Percentiles rank a stretch among this genome's conserved stretches.
Evolutionary conservation across 2,888 invertebrate genomes (phyloP).

Genomic region (Ochropleura leucogaster): DNA sequence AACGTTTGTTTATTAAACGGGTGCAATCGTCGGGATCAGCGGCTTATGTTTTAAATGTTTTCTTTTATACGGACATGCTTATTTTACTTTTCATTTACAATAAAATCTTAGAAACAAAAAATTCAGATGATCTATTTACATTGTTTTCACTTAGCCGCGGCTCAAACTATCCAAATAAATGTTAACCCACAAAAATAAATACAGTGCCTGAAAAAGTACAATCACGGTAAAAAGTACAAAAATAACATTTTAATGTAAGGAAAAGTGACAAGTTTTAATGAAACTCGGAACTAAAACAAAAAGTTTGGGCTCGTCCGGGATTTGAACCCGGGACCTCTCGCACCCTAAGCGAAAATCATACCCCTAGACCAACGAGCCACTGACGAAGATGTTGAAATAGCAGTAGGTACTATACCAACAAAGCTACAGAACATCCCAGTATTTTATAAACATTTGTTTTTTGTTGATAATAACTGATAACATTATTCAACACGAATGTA

Average conservation of each 20-base stretch:
- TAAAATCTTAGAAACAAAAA: neutral
- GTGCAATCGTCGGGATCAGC: slow-evolving; percentile 69
- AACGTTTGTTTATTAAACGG: slow-evolving; percentile 73
- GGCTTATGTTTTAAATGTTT: slow-evolving; percentile 47
- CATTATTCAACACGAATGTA: neutral
- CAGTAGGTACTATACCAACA: neutral
- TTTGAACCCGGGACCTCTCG: slow-evolving; percentile 91
- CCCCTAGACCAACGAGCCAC: slow-evolving; percentile 91
- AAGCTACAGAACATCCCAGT: fast-evolving
- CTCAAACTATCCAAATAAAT: no score
- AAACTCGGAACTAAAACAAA: slow-evolving; percentile 57
- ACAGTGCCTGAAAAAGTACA: neutral
- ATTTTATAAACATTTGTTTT: neutral
- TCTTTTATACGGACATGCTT: neutral
- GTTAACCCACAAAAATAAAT: neutral
- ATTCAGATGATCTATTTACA: neutral
- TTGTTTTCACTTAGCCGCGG: neutral
- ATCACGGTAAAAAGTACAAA: neutral
- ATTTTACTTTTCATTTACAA: neutral
- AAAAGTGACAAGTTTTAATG: neutral
- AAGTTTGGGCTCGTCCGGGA: slow-evolving; percentile 89
- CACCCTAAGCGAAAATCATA: slow-evolving; percentile 91
- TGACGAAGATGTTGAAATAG: slow-evolving; percentile 35
- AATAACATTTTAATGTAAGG: neutral
- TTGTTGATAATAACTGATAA: neutral